Conservation (phyloP, 2,113 vertebrate species). For the Pholis gunnellus region DNA sequence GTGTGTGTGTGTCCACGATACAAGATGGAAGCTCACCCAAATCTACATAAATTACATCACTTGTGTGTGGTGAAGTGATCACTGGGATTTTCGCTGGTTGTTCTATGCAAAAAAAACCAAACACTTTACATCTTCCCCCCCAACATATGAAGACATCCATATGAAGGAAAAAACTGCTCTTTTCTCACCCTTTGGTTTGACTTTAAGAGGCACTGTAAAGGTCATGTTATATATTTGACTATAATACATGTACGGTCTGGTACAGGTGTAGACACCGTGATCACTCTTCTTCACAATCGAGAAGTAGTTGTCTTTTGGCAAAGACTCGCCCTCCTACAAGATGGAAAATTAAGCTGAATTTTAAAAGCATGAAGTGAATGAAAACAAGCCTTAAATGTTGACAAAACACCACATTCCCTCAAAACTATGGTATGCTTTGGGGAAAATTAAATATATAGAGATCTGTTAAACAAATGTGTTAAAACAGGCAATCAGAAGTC, state of each 20-base stretch:
- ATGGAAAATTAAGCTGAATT: not conserved
- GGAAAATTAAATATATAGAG: not conserved
- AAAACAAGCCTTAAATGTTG: not conserved
- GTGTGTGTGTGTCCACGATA: not conserved
- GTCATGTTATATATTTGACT: slow-evolving; percentile 60
- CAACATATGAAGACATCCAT: not conserved
- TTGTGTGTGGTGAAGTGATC: slow-evolving; percentile 36
- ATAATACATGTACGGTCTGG: slow-evolving; percentile 44
- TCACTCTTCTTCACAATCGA: not conserved
- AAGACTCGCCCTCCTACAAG: slow-evolving; percentile 16
- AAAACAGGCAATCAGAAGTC: not conserved
- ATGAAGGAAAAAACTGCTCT: not conserved
- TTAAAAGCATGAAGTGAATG: not conserved
- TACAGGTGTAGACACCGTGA: slow-evolving; percentile 61
- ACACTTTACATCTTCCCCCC: accelerated
- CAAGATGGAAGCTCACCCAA: slow-evolving; percentile 61
- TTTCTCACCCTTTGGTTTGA: slow-evolving; percentile 37
- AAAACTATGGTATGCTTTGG: not conserved
- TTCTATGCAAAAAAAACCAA: slow-evolving; percentile 16
- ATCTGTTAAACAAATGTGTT: not conserved
- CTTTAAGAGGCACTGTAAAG: not conserved
- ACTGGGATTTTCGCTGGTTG: accelerated
- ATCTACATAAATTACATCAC: slow-evolving; percentile 43
- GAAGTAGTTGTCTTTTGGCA: not conserved
- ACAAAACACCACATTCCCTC: not conserved